Percentiles rank a stretch among this genome's conserved stretches.
These are phyloP conservation scores for Dynastes maya DNA, from an alignment of 2,888 invertebrate species.

Conservation along the genomic window DNA sequence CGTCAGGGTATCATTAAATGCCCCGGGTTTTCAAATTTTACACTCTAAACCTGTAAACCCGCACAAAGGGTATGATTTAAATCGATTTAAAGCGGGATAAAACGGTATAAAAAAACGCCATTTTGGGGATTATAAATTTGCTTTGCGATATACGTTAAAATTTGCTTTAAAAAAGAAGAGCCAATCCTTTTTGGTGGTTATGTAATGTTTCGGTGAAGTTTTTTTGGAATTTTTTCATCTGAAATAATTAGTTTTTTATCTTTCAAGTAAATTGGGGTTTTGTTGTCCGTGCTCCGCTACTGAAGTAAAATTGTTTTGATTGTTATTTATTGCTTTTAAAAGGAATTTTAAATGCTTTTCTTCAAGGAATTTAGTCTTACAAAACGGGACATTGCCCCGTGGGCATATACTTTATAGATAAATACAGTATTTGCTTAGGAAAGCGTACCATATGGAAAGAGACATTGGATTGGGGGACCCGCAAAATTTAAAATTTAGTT, in stretches of 20 bases:
- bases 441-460: too few relatives aligned
- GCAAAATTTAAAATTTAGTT: too few relatives aligned
- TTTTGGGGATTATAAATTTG: not conserved
- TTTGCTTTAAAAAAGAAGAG: too few relatives aligned
- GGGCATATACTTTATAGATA: too few relatives aligned
- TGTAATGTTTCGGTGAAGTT: not conserved
- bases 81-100: not conserved
- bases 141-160: not conserved
- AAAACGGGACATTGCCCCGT: too few relatives aligned
- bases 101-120: not conserved
- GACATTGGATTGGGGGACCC: too few relatives aligned
- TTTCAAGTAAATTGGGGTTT: not conserved
- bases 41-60: slow-evolving; percentile 2
- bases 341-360: too few relatives aligned
- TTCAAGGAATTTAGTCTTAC: too few relatives aligned
- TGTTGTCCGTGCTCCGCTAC: not conserved
- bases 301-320: too few relatives aligned
- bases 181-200: not conserved
- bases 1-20: slow-evolving; percentile 2
- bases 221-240: not conserved
- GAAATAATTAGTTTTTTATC: not conserved
- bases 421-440: too few relatives aligned
- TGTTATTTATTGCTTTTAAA: too few relatives aligned
- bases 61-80: not conserved
- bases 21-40: not conserved